Evolutionary conservation across 2,797 vertebrate genomes (phyloP), one percentile per base, ranked within the genome.

Genomic region (Arrhamphus sclerolepis): DNA sequence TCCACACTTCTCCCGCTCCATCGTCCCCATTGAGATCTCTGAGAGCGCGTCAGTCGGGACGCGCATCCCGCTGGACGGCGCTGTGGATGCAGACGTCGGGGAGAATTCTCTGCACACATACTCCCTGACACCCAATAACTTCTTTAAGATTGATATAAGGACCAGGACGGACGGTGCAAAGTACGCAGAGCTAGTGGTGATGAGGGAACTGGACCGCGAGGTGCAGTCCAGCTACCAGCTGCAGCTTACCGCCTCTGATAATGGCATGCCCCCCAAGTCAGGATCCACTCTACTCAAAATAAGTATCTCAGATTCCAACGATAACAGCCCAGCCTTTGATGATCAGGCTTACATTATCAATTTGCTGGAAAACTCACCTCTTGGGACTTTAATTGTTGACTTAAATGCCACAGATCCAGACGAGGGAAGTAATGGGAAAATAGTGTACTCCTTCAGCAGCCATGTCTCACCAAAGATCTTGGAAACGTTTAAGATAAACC

Each of bases 371-470:
- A 96, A 94, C 80, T 94, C 96, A 0, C 94, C 94, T 0, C 29
- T 94, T 1, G 97, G 97, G 67, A 95, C 96, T 14, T 83, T 98
- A 44, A 92, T 98, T 7, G 91, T 98, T 40, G 95, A 98, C 75
- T 90, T 99, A 74, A 99, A 99, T 7, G 97, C 97, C 34, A 99
- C 97, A 0, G 97, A 99, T 73, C 96, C 97, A 72, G 97, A 99
- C 22, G 96, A 98, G 87, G 97, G 97, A 79, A 95, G 93, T 56
- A 99, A 98, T 51, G 97, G 97, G 29, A 98, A 95, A 83, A 95
- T 98, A 0, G 89, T 95, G 2, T 99, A 98, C 80, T 94, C 96
- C 6, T 99, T 98, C 63, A 98, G 96, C 74, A 97, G 95, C 31
- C 97, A 98, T 11, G 94, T 98, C 77, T 90, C 97, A 10, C 91